Conservation (phyloP, 2,888 invertebrate genomes). For the Athrips mouffetella region DNA sequence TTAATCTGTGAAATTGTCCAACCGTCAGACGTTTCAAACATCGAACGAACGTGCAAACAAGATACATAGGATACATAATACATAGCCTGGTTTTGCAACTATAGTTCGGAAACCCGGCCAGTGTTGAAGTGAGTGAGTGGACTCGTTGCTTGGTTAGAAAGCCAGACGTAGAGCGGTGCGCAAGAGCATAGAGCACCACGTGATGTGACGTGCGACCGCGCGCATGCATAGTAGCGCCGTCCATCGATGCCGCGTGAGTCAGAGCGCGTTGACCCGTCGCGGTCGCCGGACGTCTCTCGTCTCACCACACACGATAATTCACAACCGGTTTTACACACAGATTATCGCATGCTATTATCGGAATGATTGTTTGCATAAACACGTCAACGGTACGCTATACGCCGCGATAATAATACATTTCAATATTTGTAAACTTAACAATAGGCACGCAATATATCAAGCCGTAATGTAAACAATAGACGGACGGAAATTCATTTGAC, state of each 20-base stretch:
- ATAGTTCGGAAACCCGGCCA: neutral
- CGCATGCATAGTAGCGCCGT: neutral
- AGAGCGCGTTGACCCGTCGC: slow-evolving; percentile 65
- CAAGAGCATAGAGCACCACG: slow-evolving; percentile 1
- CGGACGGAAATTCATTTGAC: neutral
- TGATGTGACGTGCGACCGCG: neutral
- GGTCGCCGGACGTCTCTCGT: slow-evolving; percentile 38
- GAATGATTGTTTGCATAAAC: slow-evolving; percentile 39
- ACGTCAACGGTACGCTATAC: slow-evolving; percentile 35
- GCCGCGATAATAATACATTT: neutral
- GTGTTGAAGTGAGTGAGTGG: neutral
- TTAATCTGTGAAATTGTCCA: too few relatives aligned
- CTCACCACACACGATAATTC: slow-evolving; percentile 25
- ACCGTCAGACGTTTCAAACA: too few relatives aligned
- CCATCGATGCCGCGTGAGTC: slow-evolving; percentile 35
- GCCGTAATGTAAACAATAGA: neutral
- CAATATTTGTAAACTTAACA: slow-evolving; percentile 25
- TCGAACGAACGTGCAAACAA: too few relatives aligned
- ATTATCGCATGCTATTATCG: slow-evolving; percentile 38
- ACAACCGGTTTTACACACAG: slow-evolving; percentile 47
- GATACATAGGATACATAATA: neutral
- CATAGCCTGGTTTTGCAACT: slow-evolving; percentile 1
- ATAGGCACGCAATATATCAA: neutral
- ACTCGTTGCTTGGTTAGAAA: slow-evolving; percentile 3
- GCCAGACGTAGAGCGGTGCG: neutral